These are phyloP conservation scores for Diphyllodes magnificus DNA, from an alignment of 2,113 vertebrate species.

Conservation along the genomic window DNA sequence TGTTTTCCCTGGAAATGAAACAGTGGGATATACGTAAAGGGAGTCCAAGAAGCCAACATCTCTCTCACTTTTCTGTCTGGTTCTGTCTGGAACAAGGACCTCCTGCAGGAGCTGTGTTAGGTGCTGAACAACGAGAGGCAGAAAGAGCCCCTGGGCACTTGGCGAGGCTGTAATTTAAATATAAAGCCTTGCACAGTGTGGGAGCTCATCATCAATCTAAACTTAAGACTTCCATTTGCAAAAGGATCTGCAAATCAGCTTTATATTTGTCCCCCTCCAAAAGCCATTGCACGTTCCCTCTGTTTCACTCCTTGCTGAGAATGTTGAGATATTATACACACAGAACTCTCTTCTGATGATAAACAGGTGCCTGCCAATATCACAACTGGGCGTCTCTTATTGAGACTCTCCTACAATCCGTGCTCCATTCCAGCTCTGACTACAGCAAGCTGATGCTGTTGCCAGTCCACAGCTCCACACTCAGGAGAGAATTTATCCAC, in stretches of 20 bases:
- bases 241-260: background rate
- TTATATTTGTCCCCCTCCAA: background rate
- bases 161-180: background rate
- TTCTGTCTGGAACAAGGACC: background rate
- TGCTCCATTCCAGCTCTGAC: background rate
- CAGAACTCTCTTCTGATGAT: background rate
- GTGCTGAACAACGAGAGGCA: background rate
- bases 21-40: background rate
- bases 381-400: background rate
- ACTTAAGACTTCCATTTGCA: background rate
- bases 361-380: background rate
- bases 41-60: background rate
- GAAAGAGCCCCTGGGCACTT: background rate
- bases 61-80: background rate
- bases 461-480: background rate
- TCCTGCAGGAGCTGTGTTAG: background rate
- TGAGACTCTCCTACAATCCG: background rate
- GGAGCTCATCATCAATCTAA: background rate
- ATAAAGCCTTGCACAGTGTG: background rate
- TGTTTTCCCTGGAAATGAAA: background rate
- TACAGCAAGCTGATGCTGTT: background rate
- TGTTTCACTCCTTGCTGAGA: background rate
- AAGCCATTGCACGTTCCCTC: background rate
- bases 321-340: background rate
- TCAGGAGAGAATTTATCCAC: background rate